Base-by-base conservation (phyloP, 2,113 vertebrate species). In the Grammomys dolichurus region DNA sequence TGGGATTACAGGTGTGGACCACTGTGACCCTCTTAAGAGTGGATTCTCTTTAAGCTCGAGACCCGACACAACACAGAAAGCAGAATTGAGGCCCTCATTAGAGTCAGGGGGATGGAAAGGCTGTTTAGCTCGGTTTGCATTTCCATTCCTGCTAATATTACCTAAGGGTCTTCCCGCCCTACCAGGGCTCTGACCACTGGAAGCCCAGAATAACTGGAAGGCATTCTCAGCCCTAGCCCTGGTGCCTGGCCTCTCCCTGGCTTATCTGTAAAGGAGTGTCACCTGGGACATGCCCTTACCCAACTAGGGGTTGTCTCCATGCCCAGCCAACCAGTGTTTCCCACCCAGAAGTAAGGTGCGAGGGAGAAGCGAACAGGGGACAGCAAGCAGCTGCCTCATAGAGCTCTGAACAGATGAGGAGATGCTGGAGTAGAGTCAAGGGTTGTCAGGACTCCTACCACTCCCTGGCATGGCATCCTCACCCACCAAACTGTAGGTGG, bases 61-160 rank as follows among this genome's bases (percentile, higher is more conserved):
- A n/a, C 0, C 82, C n/a, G 36, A 73, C 76, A 85, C 90, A 85
- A 75, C 1, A 70, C 81, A 69, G 46, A 86, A 93, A 17, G 7
- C 54, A 48, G 75, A 93, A 51, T 56, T 16, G 70, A 92, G 77
- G 94, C 88, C 60, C 56, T 96, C 96, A 86, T 93, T 63, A 92
- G 36, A 17, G 14, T 0, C 36, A 46, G 54, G 43, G 56, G 56
- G 40, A 46, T 0, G 31, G 26, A 75, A 89, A 82, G 82, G 88
- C 80, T 69, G 46, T 67, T 81, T 17, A 69, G 73, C 26, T 89
- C 31, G 67, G 93, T 67, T 63, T 80, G 31, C 0, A 8, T 63
- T 96, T 95, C 76, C 58, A 7, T 13, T 56, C 54, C 95, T 12
- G 77, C 22, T 72, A 95, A 96, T 94, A 85, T 76, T 22, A 51